Evolutionary conservation across 2,888 invertebrate genomes (phyloP), one percentile per base, ranked within the genome.

Genomic region (Leptinotarsa haldemani): DNA sequence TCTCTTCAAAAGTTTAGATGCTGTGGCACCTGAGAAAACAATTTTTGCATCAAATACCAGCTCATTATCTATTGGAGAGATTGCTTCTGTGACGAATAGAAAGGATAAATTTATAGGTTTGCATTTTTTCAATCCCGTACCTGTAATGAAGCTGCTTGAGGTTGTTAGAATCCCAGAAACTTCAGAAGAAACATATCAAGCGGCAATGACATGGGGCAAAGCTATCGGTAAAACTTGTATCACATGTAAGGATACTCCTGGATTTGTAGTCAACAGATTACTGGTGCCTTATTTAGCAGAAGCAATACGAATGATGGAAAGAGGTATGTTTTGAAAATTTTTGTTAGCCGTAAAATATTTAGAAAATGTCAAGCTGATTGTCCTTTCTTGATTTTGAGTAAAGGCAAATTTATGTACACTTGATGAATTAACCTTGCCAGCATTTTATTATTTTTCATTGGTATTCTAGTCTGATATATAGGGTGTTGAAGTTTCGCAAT

Each of bases 51-150:
- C 95, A 48, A 97, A 97, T 87, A 97, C 97, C 0, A 97, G 96
- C 3, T 97, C 97, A 0, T 89, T 97, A 18, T 92, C 94, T 12
- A 94, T 97, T 79, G 90, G 90, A 15, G 96, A 96, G 81, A 97
- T 97, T 83, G 93, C 94, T 1, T 89, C 91, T 9, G 82, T 92
- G 5, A 93, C 95, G 3, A 91, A 92, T 73, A 90, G 95, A 81
- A 91, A 91, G 85, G 93, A 93, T 83, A 90, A 89, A 80, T 82
- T 77, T 22, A 70, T 74, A 20, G 97, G 97, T 0, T 90, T 97
- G 50, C 97, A 97, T 87, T 97, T 97, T 88, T 97, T 97, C 88
- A 97, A 96, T 87, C 97, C 97, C 0, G 97, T 95, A 1, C 96
- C 97, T 0, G 90, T 97, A 65, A 97, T 97, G 97, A 94, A 94